These are phyloP conservation scores for Hartigia nigra DNA, from an alignment of 2,888 invertebrate species.

Conservation along the genomic window DNA sequence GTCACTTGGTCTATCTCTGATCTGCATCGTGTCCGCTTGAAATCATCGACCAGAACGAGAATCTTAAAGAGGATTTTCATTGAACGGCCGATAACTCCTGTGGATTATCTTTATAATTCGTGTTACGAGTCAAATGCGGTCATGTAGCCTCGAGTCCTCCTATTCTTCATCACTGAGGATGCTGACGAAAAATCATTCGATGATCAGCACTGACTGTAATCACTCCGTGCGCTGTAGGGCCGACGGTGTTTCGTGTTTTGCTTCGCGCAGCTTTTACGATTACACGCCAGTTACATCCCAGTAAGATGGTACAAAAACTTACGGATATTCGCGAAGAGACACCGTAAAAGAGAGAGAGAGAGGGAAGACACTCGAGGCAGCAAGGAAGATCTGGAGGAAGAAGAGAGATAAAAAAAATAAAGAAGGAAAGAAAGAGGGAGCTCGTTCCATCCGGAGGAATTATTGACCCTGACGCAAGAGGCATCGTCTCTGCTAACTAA, in stretches of 20 bases:
- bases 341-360: slow-evolving; percentile 21
- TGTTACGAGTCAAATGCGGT: not conserved
- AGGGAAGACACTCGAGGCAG: not conserved
- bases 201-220: not conserved
- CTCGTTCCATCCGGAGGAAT: slow-evolving; percentile 2
- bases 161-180: not conserved
- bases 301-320: not conserved
- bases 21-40: not conserved
- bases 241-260: not conserved
- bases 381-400: not conserved
- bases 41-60: not conserved
- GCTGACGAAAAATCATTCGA: slow-evolving; percentile 23
- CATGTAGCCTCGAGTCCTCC: not conserved
- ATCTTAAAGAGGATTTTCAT: not conserved
- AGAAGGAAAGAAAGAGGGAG: not conserved
- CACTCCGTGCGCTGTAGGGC: not conserved
- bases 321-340: slow-evolving; percentile 1
- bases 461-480: slow-evolving; percentile 2
- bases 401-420: not conserved
- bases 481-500: not conserved
- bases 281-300: slow-evolving; percentile 43
- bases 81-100: not conserved
- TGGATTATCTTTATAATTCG: not conserved
- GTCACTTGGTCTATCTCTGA: slow-evolving; percentile 57
- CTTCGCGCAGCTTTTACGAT: slow-evolving; percentile 13